phyloP scores from a whole-genome alignment of 2,113 vertebrate genomes.

The Mesocricetus auratus region DNA sequence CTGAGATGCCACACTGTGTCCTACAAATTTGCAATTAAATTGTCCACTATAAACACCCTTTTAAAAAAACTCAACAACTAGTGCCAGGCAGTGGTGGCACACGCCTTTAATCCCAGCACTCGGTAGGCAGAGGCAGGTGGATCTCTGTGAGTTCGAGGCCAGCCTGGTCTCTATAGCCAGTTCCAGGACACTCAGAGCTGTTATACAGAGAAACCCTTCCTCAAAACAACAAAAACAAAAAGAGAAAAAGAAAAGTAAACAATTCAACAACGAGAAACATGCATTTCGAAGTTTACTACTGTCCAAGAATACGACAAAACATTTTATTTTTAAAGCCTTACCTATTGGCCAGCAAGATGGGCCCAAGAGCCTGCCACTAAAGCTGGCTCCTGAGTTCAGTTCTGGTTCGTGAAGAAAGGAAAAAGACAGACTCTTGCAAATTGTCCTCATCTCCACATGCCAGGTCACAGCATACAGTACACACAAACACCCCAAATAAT shows the following conservation, averaged over 20 bases:
- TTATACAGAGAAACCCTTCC: too few species aligned
- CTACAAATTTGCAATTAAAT: background rate
- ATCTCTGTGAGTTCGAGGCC: too few species aligned
- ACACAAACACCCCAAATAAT: background rate
- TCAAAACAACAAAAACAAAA: too few species aligned
- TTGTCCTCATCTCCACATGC: background rate
- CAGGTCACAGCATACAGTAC: background rate
- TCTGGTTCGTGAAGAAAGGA: background rate
- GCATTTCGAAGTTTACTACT: constrained; percentile 12
- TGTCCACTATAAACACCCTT: background rate
- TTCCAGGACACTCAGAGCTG: too few species aligned
- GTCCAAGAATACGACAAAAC: background rate
- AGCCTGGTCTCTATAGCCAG: too few species aligned
- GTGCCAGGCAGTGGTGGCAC: too few species aligned
- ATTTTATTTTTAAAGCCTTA: background rate
- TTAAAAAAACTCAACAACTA: too few species aligned
- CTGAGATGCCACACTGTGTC: background rate
- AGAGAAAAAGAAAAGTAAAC: too few species aligned
- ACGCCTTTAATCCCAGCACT: too few species aligned
- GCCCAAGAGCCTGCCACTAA: background rate
- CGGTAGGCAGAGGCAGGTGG: too few species aligned
- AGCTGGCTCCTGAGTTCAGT: background rate
- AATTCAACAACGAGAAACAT: background rate
- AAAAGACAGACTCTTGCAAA: background rate
- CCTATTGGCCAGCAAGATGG: background rate